phyloP scores from a whole-genome alignment of 2,113 vertebrate species.

The Daubentonia madagascariensis region DNA sequence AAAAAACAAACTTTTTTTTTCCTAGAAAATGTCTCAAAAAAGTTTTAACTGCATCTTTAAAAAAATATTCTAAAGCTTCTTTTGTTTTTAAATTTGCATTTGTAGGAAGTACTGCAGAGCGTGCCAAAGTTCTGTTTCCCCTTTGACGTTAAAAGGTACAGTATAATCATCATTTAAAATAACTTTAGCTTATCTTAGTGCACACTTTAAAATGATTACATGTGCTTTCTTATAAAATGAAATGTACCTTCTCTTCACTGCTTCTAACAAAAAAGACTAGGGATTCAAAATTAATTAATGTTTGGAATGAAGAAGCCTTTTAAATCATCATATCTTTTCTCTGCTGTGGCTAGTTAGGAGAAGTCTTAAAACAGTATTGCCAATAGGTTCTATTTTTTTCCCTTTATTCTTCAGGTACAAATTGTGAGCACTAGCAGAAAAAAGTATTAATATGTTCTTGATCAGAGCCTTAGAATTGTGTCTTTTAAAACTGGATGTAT shows the following conservation, averaged over 20 bases:
- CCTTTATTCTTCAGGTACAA: slow-evolving; percentile 37
- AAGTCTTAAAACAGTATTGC: neutral
- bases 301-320: neutral
- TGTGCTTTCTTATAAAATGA: neutral
- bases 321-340: neutral
- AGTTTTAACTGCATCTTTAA: slow-evolving; percentile 35
- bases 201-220: neutral
- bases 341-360: neutral
- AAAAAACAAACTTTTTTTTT: neutral
- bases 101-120: slow-evolving; percentile 94
- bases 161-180: neutral
- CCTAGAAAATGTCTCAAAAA: slow-evolving; percentile 37
- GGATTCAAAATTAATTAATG: neutral
- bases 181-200: neutral
- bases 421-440: slow-evolving; percentile 31
- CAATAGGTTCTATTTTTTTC: neutral
- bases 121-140: slow-evolving; percentile 99
- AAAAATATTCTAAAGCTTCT: slow-evolving; percentile 56
- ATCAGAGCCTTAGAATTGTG: slow-evolving; percentile 6
- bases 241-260: neutral
- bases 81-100: slow-evolving; percentile 69
- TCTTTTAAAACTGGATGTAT: slow-evolving; percentile 40
- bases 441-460: slow-evolving; percentile 16
- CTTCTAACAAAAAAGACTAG: neutral
- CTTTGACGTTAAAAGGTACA: slow-evolving; percentile 96